These are phyloP conservation scores for Gyps fulvus DNA, from an alignment of 2,113 vertebrate genomes.

Conservation along the genomic window DNA sequence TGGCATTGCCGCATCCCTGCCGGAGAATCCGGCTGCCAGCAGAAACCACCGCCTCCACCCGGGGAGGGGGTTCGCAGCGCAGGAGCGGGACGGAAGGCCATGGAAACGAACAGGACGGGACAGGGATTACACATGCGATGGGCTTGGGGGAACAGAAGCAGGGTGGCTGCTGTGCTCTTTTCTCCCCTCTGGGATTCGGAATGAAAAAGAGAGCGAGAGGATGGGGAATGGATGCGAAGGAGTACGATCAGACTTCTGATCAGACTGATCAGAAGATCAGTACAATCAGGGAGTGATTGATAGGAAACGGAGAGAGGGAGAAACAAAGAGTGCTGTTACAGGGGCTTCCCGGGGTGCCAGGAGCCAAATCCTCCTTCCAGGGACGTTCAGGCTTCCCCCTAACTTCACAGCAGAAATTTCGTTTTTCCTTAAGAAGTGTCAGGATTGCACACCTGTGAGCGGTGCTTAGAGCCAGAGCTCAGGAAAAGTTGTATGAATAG, in stretches of 20 bases:
- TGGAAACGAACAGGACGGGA: neutral
- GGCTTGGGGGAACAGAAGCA: neutral
- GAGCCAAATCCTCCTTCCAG: neutral
- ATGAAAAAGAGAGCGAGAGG: neutral
- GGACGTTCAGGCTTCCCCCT: neutral
- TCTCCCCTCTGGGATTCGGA: neutral
- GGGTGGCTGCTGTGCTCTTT: neutral
- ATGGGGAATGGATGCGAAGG: neutral
- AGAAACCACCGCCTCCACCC: fast-evolving
- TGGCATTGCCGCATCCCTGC: neutral
- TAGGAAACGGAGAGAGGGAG: fast-evolving
- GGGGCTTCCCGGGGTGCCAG: neutral
- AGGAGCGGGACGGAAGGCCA: neutral
- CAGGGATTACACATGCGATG: neutral
- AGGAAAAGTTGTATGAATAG: neutral
- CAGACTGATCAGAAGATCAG: no score
- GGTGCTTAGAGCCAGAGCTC: neutral
- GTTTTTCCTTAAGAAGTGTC: neutral
- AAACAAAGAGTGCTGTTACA: neutral
- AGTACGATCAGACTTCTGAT: neutral
- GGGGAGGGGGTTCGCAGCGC: fast-evolving
- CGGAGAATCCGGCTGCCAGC: neutral
- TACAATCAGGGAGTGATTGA: fast-evolving
- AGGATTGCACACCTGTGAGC: neutral
- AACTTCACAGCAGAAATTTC: neutral